Base-by-base conservation (phyloP, 92 coral and sea anemone species). In the Epizoanthus rinbou region DNA sequence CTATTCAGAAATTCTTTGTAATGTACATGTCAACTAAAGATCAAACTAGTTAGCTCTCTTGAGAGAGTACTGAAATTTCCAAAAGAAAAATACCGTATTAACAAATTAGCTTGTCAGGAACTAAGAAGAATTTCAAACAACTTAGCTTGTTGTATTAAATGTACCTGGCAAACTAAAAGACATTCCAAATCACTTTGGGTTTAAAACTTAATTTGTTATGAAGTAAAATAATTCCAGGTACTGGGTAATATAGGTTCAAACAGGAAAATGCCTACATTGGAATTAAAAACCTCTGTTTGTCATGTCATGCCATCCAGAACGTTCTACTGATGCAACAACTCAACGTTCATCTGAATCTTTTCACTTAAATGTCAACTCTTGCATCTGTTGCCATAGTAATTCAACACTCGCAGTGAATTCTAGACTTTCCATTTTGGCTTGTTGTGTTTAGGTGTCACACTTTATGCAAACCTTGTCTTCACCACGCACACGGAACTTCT, bases 381-480 rank as follows among this genome's bases (percentile, higher is more conserved):
- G 43, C 41, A 28, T 19, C 17, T 67, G 73, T 67, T 67, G 73
- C 31, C 41, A 18, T 9, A 53, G 7, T 53, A 22, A 24, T 64
- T 64, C 69, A 25, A 64, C 69, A 23, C 69, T 50, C 25, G 69
- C 69, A 75, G 8, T 8, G 66, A 75, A 21, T 56, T 16, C 2
- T 39, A 23, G 22, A 31, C 25, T 52, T 37, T 47, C 23, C 41
- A 31, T 4, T 15, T 25, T 8, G 19, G 47, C 24, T 59, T 10
- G 58, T 18, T 57, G 11, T 31, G n/a, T 52, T 58, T 76, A 57
- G 18, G 68, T n/a, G 68, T 88, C 91, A 15, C 98, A 95, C 25
- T 75, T 76, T 69, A 90, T 78, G 84, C 98, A 95, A n/a, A 95
- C 91, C 76, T 91, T 94, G 43, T 93, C 88, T n/a, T 82, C 84